Conservation (phyloP, 2,888 invertebrate genomes). For the Scaptodrosophila latifasciaeformis region DNA sequence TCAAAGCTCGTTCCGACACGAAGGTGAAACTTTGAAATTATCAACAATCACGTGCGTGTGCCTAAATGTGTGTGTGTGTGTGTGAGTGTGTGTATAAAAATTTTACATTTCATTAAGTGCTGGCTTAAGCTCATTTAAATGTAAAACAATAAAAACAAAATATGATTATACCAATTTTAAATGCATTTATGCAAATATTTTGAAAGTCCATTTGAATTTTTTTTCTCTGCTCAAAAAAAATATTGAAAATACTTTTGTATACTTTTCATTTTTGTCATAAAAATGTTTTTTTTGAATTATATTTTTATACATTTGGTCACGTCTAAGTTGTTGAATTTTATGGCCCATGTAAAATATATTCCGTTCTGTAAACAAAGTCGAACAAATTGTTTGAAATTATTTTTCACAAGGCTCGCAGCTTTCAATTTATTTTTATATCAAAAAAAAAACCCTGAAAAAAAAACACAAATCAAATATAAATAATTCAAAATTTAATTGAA, state of each 20-base stretch:
- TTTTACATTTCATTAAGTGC: constrained; percentile 60
- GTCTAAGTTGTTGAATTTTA: no score
- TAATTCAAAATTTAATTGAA: no score
- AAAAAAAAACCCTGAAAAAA: no score
- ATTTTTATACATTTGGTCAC: not conserved
- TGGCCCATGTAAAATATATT: no score
- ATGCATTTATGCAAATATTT: constrained; percentile 52
- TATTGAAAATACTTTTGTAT: not conserved
- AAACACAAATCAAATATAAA: no score
- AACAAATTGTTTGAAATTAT: no score
- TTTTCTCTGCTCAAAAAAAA: no score
- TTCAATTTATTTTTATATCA: no score
- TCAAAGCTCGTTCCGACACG: constrained; percentile 45
- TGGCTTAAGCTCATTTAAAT: constrained; percentile 57
- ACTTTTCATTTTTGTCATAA: not conserved
- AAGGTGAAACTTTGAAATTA: constrained; percentile 55
- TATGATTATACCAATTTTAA: constrained; percentile 19
- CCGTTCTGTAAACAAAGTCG: no score
- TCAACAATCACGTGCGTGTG: constrained; percentile 8
- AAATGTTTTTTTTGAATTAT: not conserved
- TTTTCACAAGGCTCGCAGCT: no score
- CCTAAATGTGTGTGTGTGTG: constrained; percentile 1
- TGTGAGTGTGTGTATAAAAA: constrained; percentile 11
- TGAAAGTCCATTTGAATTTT: constrained; percentile 42
- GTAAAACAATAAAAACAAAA: constrained; percentile 39